Evolutionary conservation across 64 coral and sea anemone species (phyloP), one percentile per base, ranked within the genome.

Genomic region (Anthopleura sola): DNA sequence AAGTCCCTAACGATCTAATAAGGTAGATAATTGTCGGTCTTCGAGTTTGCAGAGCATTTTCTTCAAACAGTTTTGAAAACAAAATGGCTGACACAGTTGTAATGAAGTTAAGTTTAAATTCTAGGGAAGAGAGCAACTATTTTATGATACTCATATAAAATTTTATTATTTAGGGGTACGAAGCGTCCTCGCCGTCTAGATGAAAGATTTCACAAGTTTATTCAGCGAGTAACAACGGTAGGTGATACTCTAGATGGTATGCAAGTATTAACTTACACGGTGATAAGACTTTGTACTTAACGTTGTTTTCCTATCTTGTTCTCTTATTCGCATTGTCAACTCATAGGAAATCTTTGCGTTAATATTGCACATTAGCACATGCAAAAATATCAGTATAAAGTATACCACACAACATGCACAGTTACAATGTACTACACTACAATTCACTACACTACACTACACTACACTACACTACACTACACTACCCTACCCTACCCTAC

Each of bases 191-290:
- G 87, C 29, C 90, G 94, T 31, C 23, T 57, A 0, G 87, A 96
- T 68, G 83, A 92, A 18, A 96, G 87, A 83, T 92, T 96, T 90
- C 94, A 90, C 68, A 96, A 82, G 85, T 96, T 85, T 54, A 83
- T 96, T 46, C 94, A 96, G 60, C 92, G 92, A 76, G 83, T 96
- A 38, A 96, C 94, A 87, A 96, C 87, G 94, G 66, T 71, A 71
- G 29, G 66, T 62, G 58, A 23, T n/a, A 49, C 6, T 55, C 82
- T 90, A 85, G 3, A 85, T 84, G 36, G 36, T 40, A 76, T 85
- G 88, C 84, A 90, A 90, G 88, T 85, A 75, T n/a, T n/a, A n/a
- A n/a, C n/a, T n/a, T n/a, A n/a, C n/a, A n/a, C n/a, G n/a, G n/a
- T n/a, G n/a, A n/a, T n/a, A n/a, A n/a, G n/a, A n/a, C n/a, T n/a